Conservation (phyloP, 1,140 invertebrate genomes). For the Pemphigus obesinymphae region DNA sequence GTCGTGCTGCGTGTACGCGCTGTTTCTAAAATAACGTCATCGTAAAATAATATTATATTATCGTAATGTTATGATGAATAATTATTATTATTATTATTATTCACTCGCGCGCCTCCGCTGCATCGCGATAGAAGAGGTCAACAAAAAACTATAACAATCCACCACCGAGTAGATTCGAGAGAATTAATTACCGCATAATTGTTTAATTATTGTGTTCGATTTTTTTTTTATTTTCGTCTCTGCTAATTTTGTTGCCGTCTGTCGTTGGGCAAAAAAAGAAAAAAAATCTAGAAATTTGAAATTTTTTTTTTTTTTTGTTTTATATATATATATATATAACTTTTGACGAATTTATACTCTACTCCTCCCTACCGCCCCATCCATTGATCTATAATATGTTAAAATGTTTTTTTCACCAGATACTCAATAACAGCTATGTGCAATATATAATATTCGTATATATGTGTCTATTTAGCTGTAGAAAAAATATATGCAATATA, state of each 20-base stretch:
- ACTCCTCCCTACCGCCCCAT: not conserved
- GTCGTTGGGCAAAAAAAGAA: not conserved
- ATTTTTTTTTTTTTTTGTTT: too few species aligned
- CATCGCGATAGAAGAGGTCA: not conserved
- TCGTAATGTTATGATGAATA: too few species aligned
- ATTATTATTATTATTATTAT: not conserved
- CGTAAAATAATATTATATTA: too few species aligned
- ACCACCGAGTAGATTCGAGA: not conserved
- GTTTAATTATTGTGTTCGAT: not conserved
- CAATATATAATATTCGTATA: not conserved
- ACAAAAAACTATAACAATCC: not conserved
- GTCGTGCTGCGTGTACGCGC: not conserved
- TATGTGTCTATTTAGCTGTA: slow-evolving; percentile 4
- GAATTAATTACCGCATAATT: not conserved
- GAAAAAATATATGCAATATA: slow-evolving; percentile 37
- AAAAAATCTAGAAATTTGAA: too few species aligned
- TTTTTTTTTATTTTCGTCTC: not conserved
- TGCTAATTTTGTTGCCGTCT: not conserved
- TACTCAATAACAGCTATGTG: slow-evolving; percentile 21
- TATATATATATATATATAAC: not conserved
- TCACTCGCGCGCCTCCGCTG: not conserved
- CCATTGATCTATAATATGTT: too few species aligned
- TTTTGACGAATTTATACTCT: not conserved
- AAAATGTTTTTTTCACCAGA: slow-evolving; percentile 26
- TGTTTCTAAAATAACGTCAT: not conserved